A percentile compares a stretch with the other conserved stretches of the same genome.
Conservation (phyloP, 2,888 invertebrate genomes). For the Tillus elongatus region DNA sequence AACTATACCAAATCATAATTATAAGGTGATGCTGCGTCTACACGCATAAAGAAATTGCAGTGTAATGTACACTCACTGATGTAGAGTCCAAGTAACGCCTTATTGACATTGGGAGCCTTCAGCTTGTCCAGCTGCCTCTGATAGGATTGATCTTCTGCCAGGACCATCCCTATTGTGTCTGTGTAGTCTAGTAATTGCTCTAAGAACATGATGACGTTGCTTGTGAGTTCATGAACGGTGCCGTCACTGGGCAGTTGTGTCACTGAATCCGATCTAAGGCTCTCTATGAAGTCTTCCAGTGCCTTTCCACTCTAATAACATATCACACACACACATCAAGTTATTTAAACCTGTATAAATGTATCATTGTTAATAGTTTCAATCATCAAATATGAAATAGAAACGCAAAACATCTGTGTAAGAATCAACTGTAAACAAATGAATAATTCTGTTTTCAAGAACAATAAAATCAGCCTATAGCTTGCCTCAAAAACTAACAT, state of each 20-base stretch:
- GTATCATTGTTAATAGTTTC: too few species aligned
- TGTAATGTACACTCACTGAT: conserved; percentile 70
- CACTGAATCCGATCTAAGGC: conserved; percentile 66
- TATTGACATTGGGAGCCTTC: conserved; percentile 48
- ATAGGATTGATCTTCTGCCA: conserved; percentile 52
- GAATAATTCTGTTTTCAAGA: too few species aligned
- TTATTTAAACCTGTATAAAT: too few species aligned
- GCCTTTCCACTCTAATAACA: conserved; percentile 73
- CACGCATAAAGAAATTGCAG: too few species aligned
- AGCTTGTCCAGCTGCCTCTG: conserved; percentile 46
- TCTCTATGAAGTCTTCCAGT: conserved; percentile 87
- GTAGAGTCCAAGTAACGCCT: conserved; percentile 66
- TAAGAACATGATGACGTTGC: conserved; percentile 85
- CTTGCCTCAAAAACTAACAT: too few species aligned
- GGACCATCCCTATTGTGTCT: conserved; percentile 63
- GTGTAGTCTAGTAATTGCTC: conserved; percentile 75
- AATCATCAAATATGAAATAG: too few species aligned
- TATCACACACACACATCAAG: too few species aligned
- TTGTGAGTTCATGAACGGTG: conserved; percentile 93
- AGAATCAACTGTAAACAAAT: too few species aligned
- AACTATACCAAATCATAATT: too few species aligned
- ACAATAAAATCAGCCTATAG: too few species aligned
- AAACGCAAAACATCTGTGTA: too few species aligned
- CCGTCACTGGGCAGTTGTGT: conserved; percentile 90
- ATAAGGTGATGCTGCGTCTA: too few species aligned